Conservation (phyloP, 2,888 invertebrate species). For the Leptinotarsa rubiginosa region DNA sequence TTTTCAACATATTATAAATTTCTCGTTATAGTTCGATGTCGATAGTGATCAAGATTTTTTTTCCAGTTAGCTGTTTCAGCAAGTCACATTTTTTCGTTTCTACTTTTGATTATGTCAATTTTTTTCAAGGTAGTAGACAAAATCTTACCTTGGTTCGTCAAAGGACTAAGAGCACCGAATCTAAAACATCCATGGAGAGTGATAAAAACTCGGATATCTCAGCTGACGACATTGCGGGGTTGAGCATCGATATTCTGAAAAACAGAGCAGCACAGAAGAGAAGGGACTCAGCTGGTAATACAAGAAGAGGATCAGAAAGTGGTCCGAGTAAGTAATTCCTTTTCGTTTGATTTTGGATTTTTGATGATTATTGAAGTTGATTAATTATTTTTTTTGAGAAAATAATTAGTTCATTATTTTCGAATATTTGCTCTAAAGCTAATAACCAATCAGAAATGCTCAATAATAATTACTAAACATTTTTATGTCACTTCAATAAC, state of each 20-base stretch:
- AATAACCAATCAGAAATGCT: not conserved
- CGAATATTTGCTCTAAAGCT: not conserved
- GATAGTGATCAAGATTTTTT: too few relatives aligned
- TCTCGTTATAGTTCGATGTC: too few relatives aligned
- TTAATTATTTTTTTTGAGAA: not conserved
- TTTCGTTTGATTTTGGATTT: not conserved
- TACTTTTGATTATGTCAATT: not conserved
- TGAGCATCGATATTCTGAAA: slow-evolving; percentile 61
- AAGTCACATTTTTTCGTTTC: too few relatives aligned
- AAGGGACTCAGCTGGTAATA: slow-evolving; percentile 66
- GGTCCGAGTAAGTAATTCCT: slow-evolving; percentile 57
- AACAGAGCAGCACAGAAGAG: slow-evolving; percentile 59
- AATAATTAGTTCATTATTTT: not conserved
- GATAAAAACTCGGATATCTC: slow-evolving; percentile 57
- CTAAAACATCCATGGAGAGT: slow-evolving; percentile 66
- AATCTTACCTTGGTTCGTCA: slow-evolving; percentile 58
- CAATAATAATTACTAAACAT: not conserved
- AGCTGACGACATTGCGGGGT: slow-evolving; percentile 61
- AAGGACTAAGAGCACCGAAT: slow-evolving; percentile 71
- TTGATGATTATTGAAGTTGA: not conserved
- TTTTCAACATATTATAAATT: too few relatives aligned
- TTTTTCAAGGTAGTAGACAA: slow-evolving; percentile 53
- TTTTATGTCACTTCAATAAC: slow-evolving; percentile 5
- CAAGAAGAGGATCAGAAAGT: slow-evolving; percentile 69
- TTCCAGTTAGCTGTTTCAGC: too few relatives aligned